Percentiles rank a stretch among this genome's conserved stretches.
phyloP scores from a whole-genome alignment of 2,113 vertebrate species.

The Zosterops hypoxanthus region DNA sequence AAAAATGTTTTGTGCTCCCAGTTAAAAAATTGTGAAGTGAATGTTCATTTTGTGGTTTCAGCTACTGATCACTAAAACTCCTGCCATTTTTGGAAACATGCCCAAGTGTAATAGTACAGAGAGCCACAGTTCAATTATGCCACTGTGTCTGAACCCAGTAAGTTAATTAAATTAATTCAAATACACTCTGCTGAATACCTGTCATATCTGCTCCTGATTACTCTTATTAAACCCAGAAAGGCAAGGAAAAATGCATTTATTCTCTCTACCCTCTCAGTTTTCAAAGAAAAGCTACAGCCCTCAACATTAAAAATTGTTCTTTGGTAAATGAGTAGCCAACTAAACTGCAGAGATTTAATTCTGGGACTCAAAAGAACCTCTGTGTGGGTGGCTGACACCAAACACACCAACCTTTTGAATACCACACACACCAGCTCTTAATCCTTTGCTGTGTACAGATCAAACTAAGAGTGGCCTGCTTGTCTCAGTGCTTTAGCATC shows the following conservation, averaged over 20 bases:
- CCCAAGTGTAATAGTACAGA: neutral
- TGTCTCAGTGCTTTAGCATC: neutral
- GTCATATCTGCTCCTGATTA: neutral
- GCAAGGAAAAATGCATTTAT: neutral
- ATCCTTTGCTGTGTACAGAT: neutral
- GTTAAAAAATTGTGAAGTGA: neutral
- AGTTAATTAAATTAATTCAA: neutral
- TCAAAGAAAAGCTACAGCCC: neutral
- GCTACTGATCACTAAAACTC: neutral
- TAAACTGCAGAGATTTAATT: neutral
- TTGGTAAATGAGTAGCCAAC: neutral
- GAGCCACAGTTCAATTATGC: neutral
- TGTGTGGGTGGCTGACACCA: neutral
- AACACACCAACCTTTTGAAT: neutral
- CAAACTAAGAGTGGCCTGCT: neutral
- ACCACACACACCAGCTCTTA: neutral
- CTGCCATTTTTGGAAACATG: neutral
- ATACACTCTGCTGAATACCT: conserved; percentile 7
- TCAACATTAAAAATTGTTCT: neutral
- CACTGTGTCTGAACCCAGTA: neutral
- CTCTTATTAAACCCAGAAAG: neutral
- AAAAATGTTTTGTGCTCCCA: neutral
- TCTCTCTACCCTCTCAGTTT: neutral
- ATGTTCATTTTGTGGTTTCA: neutral
- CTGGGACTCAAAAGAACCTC: neutral